Base-by-base conservation (phyloP, 2,888 invertebrate genomes). In the Melinaea menophilus region DNA sequence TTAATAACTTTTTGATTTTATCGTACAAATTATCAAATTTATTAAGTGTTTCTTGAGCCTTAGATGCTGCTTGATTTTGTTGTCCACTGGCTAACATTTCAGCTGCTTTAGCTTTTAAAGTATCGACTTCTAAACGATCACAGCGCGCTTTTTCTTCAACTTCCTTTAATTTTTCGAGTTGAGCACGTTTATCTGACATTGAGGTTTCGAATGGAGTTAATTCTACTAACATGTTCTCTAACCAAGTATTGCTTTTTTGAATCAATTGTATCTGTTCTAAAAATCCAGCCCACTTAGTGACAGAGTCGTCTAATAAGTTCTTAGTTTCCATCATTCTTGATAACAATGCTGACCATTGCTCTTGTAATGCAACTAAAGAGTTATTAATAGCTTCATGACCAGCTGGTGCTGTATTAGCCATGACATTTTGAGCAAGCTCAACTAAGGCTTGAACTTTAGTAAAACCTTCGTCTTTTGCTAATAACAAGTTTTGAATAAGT, bases 381-480 rank as follows among this genome's bases (percentile, higher is more conserved):
- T 95, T 94, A 73, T 98, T 97, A 60, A 99, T 97, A 37, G 94
- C 92, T 71, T 95, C 95, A 72, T 98, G 97, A 0, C 98, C 98
- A 46, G 93, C 90, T 1, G 96, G 95, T 0, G 98, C 96, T 0
- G 98, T 98, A 77, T 97, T 98, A 0, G 96, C 96, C 75, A 98
- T 89, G 0, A 98, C 96, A 72, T 94, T 94, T 85, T 99, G 98
- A 0, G 97, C 98, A 71, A 96, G 85, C 76, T 98, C 98, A n/a
- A 98, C 95, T 54, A 97, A 93, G 58, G 94, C 93, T 78, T 98
- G 97, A 41, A 98, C 95, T 82, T 95, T 95, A 0, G 94, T 93
- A 74, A 97, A 97, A 3, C 98, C 98, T 88, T 97, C 97, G 73
- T 99, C 98, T 85, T 98, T 98, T 67, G 95, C 94, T n/a, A 98